A percentile compares a stretch with the other conserved stretches of the same genome.
Conservation (phyloP, 2,797 vertebrate genomes). For the Lophius americanus region DNA sequence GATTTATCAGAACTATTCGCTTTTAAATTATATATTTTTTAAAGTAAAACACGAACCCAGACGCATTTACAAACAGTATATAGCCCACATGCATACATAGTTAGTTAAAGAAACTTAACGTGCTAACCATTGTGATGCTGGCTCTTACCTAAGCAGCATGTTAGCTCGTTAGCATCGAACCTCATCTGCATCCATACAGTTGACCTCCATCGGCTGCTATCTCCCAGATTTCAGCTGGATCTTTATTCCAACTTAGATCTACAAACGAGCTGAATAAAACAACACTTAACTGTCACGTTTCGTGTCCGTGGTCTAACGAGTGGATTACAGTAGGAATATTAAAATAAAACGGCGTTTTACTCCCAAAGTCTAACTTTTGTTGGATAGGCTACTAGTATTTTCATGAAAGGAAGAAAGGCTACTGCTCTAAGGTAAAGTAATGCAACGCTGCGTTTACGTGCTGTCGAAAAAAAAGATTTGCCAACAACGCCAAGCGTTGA, state of each 20-base stretch:
- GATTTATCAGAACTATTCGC: not conserved
- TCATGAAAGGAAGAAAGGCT: no score
- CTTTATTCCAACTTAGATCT: slow-evolving; percentile 17
- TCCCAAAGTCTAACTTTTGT: slow-evolving; percentile 19
- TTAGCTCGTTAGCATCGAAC: slow-evolving; percentile 69
- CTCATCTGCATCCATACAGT: slow-evolving; percentile 62
- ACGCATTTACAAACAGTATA: not conserved
- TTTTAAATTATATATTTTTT: not conserved
- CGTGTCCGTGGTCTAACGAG: not conserved
- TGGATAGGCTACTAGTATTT: not conserved
- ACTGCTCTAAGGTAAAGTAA: slow-evolving; percentile 30
- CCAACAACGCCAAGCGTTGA: no score
- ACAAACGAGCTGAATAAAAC: not conserved
- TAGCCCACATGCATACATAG: not conserved
- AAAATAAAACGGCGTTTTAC: not conserved
- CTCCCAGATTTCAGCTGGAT: slow-evolving; percentile 50
- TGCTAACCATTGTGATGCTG: not conserved
- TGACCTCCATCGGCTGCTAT: slow-evolving; percentile 48
- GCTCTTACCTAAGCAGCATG: slow-evolving; percentile 63
- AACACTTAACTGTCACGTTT: not conserved
- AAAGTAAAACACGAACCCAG: not conserved
- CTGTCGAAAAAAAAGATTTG: not conserved
- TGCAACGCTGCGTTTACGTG: slow-evolving; percentile 33
- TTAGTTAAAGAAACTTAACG: not conserved
- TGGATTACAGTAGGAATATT: not conserved